Conservation (phyloP, 2,113 vertebrate genomes). For the Hypocryptadius cinnamomeus region DNA sequence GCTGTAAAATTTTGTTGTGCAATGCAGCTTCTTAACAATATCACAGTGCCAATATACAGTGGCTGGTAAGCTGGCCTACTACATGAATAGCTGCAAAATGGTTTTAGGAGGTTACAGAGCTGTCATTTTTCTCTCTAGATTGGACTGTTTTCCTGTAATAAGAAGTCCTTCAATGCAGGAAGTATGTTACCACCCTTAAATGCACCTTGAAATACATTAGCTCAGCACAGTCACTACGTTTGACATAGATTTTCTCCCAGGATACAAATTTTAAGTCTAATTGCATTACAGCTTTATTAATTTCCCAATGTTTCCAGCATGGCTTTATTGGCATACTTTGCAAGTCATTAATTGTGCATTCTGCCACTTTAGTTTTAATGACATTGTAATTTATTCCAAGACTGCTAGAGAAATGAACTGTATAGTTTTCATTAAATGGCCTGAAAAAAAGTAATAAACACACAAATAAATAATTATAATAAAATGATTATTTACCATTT, state of each 20-base stretch:
- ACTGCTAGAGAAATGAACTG: constrained; percentile 57
- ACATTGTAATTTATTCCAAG: constrained; percentile 53
- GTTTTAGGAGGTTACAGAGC: neutral
- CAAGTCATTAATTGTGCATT: constrained; percentile 58
- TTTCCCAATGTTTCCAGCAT: neutral
- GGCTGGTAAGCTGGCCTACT: neutral
- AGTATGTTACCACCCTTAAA: neutral
- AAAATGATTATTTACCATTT: constrained; percentile 42
- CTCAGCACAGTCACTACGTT: neutral
- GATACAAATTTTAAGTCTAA: neutral
- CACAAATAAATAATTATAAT: constrained; percentile 33
- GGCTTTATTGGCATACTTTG: constrained; percentile 43
- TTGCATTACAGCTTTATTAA: neutral
- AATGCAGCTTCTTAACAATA: neutral
- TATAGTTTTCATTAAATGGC: constrained; percentile 35
- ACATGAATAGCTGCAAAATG: neutral
- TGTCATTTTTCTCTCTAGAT: neutral
- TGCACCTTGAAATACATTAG: neutral
- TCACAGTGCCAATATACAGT: neutral
- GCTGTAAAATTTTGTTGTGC: neutral
- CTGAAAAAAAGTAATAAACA: constrained; percentile 56
- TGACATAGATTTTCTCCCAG: neutral
- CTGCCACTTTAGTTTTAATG: constrained; percentile 43
- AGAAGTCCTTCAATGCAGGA: neutral
- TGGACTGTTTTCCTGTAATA: neutral